Percentiles rank a stretch among this genome's conserved stretches.
phyloP scores from a whole-genome alignment of 2,797 vertebrate genomes.

The Peromyscus attwateri region DNA sequence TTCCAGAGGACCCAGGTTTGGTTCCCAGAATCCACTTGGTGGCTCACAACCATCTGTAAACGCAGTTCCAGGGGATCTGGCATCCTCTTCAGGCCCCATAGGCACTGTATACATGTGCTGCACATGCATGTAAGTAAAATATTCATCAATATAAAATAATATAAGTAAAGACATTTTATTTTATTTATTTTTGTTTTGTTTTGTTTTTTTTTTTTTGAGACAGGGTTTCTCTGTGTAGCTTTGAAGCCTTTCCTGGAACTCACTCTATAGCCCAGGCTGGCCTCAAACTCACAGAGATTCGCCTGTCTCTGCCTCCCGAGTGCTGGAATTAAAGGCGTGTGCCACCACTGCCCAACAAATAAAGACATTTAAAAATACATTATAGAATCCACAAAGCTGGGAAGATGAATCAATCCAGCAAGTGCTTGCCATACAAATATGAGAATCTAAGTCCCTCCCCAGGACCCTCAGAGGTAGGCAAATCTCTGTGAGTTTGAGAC shows the following conservation, averaged over 20 bases:
- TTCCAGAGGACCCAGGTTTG: not conserved
- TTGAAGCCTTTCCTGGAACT: too few species aligned
- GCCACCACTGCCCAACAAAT: not conserved
- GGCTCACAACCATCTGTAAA: not conserved
- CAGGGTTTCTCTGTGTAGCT: too few species aligned
- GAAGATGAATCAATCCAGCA: not conserved
- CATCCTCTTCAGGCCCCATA: not conserved
- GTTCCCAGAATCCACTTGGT: not conserved
- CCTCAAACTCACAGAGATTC: too few species aligned
- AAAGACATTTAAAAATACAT: not conserved
- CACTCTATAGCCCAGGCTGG: too few species aligned
- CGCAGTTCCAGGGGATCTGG: not conserved
- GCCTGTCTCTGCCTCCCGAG: too few species aligned
- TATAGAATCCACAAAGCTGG: not conserved
- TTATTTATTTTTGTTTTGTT: too few species aligned
- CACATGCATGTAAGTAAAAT: not conserved
- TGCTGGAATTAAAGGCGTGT: too few species aligned
- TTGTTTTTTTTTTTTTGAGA: too few species aligned
- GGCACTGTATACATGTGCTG: not conserved
- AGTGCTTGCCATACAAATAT: not conserved
- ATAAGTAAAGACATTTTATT: not conserved
- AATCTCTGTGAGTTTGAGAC: not conserved
- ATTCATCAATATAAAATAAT: not conserved
- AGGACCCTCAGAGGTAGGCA: not conserved
- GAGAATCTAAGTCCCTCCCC: not conserved